Evolutionary conservation across 2,888 invertebrate genomes (phyloP).

Genomic region (Stenolophus ochropezus): DNA sequence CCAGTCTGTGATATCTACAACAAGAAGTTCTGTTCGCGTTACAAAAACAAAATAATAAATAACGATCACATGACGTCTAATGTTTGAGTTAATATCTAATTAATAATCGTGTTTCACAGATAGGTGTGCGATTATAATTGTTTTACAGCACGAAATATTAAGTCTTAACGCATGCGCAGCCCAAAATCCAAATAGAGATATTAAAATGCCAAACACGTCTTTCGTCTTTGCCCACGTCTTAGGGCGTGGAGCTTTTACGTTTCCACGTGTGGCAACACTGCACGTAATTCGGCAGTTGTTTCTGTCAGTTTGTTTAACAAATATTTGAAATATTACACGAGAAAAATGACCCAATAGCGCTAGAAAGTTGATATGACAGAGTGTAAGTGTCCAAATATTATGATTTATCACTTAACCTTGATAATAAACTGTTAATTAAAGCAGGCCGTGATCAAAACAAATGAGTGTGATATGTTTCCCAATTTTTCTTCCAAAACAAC

Average conservation of each 20-base stretch:
- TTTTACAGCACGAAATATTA: conserved; percentile 51
- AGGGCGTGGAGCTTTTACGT: conserved; percentile 33
- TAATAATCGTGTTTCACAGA: conserved; percentile 58
- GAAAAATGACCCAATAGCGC: conserved; percentile 1
- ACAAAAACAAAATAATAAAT: conserved; percentile 57
- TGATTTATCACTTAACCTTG: conserved; percentile 5
- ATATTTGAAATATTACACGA: conserved; percentile 3
- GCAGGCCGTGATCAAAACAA: conserved; percentile 7
- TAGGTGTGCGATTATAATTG: conserved; percentile 55
- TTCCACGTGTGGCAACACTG: conserved; percentile 23
- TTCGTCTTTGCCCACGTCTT: conserved; percentile 9
- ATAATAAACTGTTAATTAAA: conserved; percentile 9
- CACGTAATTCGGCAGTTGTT: conserved; percentile 25
- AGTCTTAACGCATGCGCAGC: conserved; percentile 33
- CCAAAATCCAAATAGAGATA: conserved; percentile 41
- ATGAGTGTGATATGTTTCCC: conserved; percentile 7
- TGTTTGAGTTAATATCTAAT: conserved; percentile 57
- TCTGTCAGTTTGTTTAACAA: conserved; percentile 13
- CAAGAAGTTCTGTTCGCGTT: conserved; percentile 34
- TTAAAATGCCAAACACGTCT: conserved; percentile 44
- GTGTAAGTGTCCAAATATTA: not conserved
- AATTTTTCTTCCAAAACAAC: conserved; percentile 4
- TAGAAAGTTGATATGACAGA: not conserved
- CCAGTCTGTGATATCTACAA: conserved; percentile 1
- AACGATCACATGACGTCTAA: conserved; percentile 57